These are phyloP conservation scores for Bathynomus jamesi DNA, from an alignment of 1,140 invertebrate genomes.

Conservation along the genomic window DNA sequence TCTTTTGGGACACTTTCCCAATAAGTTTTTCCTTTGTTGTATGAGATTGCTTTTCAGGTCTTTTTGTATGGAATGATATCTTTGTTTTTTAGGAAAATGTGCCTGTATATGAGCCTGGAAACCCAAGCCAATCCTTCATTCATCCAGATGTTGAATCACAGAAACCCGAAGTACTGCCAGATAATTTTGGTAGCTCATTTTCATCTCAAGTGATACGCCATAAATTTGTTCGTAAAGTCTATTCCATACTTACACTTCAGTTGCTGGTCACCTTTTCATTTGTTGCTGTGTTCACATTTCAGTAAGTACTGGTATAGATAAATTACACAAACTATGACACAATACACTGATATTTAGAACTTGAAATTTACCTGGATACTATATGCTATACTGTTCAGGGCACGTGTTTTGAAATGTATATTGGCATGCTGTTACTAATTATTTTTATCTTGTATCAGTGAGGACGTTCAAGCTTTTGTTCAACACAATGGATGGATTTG, in stretches of 20 bases:
- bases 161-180: neutral
- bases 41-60: neutral
- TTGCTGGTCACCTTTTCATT: slow-evolving; percentile 10
- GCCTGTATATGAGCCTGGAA: neutral
- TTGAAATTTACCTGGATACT: neutral
- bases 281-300: slow-evolving; percentile 11
- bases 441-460: slow-evolving; percentile 10
- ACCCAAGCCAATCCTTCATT: neutral
- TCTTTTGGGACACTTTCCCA: no score
- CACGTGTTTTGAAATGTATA: no score
- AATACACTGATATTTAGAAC: neutral
- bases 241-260: slow-evolving; percentile 12
- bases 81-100: neutral
- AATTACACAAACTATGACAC: neutral
- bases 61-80: neutral
- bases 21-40: neutral
- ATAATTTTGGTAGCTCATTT: slow-evolving; percentile 9
- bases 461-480: slow-evolving; percentile 30
- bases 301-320: slow-evolving; percentile 6
- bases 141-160: neutral
- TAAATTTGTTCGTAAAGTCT: slow-evolving; percentile 12
- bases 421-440: neutral
- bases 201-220: slow-evolving; percentile 6
- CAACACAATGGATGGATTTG: slow-evolving; percentile 19
- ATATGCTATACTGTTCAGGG: neutral